Evolutionary conservation across 2,797 vertebrate species (phyloP), one percentile per base, ranked within the genome.

Genomic region (Bufotes viridis): DNA sequence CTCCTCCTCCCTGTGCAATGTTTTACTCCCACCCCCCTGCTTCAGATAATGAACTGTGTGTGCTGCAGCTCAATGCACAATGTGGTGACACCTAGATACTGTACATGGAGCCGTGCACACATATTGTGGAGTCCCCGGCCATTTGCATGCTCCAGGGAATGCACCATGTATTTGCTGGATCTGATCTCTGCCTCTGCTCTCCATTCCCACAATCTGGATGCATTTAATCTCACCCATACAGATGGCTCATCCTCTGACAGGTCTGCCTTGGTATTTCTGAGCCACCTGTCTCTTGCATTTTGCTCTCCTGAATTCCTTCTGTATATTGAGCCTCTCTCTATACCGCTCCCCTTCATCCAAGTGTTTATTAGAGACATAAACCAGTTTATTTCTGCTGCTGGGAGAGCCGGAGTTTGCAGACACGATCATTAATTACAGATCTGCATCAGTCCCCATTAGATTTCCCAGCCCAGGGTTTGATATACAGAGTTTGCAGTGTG

Each of bases 181-280:
- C 5, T 18, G 76, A 58, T 15, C 18, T 70, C 79, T n/a, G 60
- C 20, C 26, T 53, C 20, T 53, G 22, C 63, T 26, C 6, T 29
- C 15, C 57, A 9, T 20, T 29, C 55, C 26, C 26, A 79, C 24
- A 58, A 26, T 53, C 42, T 80, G 78, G 49, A 75, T 53, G 51
- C 72, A 51, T 74, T 49, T 78, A 58, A 78, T 78, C 76, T 8
- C 76, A 15, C 76, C 18, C 53, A 24, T 58, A 29, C 76, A 79
- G 53, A 79, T 55, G 74, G 74, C 74, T 55, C 49, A 55, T 76
- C 74, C 49, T 26, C 55, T 53, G 75, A 14, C 75, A 26, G 78
- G 20, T 14, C 55, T 29, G 78, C 26, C 72, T 61, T 61, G 78
- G 13, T 22, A 22, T 61, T 34, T 42, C 24, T 61, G 1, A 61